Base-by-base conservation (phyloP, 2,113 vertebrate genomes). In the Pelobates fuscus region DNA sequence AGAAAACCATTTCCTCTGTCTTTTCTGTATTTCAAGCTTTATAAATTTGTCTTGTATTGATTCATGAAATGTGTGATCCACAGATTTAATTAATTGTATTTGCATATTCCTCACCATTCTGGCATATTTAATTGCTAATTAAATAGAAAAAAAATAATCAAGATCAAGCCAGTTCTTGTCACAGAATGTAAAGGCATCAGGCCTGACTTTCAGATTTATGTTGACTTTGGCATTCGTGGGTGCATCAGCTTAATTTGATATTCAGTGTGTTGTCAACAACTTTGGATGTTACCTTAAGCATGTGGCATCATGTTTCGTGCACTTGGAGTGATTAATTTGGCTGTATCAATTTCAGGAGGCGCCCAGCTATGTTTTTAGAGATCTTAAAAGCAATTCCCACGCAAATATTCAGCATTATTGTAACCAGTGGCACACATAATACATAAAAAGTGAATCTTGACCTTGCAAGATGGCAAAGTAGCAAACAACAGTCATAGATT, bases 241-340 rank as follows among this genome's bases (percentile, higher is more conserved):
- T 64, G 59, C 41, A 77, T 77, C 73, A 77, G 73, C 73, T 77
- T 52, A 77, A 77, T 77, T 68, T 37, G 73, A 77, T 77, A 61
- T 58, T 60, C 37, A 25, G 57, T 55, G 66, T 20, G 44, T 67
- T 77, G 57, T 68, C 58, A 68, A 41, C 63, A 61, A 60, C 32
- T 68, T 61, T 68, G 26, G 41, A 77, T 52, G 54, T 44, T 68
- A 59, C 65, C 65, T 67, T 52, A 52, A 30, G 65, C 64, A 60
- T 52, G 46, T 49, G n/a, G 41, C 41, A 68, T 77, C 25, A 52
- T 21, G 15, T 77, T 77, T 77, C 73, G 46, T 68, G 30, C 52
- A 37, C 61, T 61, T 60, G 43, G 65, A 68, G 55, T 60, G 65
- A 60, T 77, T 61, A 26, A 77, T n/a, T 60, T 68, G 55, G 37